These are phyloP conservation scores for Motacilla tschutschensis DNA, from an alignment of 2,113 vertebrate species.

Conservation along the genomic window DNA sequence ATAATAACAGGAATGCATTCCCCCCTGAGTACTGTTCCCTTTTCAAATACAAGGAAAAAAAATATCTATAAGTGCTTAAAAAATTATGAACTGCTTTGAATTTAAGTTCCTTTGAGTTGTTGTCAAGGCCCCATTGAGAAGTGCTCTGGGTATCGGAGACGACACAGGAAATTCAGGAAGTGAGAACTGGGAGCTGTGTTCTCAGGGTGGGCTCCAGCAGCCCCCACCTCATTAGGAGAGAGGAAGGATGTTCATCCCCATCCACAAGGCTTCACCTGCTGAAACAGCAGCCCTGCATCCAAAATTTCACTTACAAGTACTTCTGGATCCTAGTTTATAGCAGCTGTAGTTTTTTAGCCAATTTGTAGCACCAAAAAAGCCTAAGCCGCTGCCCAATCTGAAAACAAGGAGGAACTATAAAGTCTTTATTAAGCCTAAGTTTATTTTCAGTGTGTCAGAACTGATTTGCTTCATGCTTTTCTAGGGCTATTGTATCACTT, in stretches of 20 bases:
- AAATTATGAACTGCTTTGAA: not conserved
- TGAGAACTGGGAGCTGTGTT: not conserved
- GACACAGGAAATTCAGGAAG: not conserved
- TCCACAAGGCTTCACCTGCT: not conserved
- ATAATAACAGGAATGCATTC: not conserved
- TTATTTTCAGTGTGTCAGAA: conserved; percentile 19
- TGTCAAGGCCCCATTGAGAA: not conserved
- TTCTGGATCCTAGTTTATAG: not conserved
- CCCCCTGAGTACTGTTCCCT: not conserved
- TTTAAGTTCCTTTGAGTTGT: not conserved
- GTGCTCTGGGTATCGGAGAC: not conserved
- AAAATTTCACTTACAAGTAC: not conserved
- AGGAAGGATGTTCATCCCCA: not conserved
- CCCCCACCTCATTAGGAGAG: not conserved
- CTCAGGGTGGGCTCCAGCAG: not conserved
- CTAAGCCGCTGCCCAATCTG: not conserved
- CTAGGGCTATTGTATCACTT: not conserved
- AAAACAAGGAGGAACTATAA: not conserved
- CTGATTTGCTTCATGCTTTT: conserved; percentile 19
- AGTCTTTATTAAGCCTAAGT: not conserved
- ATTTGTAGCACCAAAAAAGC: not conserved
- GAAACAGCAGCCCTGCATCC: not conserved
- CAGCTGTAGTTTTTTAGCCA: not conserved
- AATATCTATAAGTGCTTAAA: not conserved
- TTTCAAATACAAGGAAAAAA: not conserved